A percentile compares a stretch with the other conserved stretches of the same genome.
These are phyloP conservation scores for Agelastica alni DNA, from an alignment of 2,888 invertebrate genomes.

Conservation along the genomic window DNA sequence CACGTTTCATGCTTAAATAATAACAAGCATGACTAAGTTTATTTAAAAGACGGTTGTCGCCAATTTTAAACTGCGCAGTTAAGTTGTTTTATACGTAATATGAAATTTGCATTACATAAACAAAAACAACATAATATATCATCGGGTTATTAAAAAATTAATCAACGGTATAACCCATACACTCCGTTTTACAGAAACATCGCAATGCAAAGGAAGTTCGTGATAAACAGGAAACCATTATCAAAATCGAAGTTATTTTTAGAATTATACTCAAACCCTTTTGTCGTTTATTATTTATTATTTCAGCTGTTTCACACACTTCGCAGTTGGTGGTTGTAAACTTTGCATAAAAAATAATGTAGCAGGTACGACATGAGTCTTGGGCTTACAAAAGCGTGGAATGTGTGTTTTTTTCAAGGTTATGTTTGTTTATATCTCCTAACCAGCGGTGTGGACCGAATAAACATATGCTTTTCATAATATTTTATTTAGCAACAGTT, in stretches of 20 bases:
- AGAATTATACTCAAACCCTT: constrained; percentile 8
- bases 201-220: constrained; percentile 8
- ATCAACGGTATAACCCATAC: not conserved
- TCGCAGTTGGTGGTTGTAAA: constrained; percentile 9
- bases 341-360: constrained; percentile 5
- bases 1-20: too few relatives aligned
- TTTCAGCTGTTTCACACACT: constrained; percentile 12
- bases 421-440: constrained; percentile 6
- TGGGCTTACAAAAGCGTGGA: not conserved
- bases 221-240: constrained; percentile 17
- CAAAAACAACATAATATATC: not conserved
- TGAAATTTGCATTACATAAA: not conserved
- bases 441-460: not conserved
- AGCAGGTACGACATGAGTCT: constrained; percentile 3
- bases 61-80: too few relatives aligned
- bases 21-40: too few relatives aligned
- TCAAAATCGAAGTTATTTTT: constrained; percentile 9
- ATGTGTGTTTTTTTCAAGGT: constrained; percentile 10
- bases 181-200: not conserved
- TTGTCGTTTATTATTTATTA: constrained; percentile 12
- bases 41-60: too few relatives aligned
- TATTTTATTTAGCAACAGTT: too few relatives aligned
- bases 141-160: not conserved
- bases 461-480: not conserved
- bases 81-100: too few relatives aligned